Evolutionary conservation across 1,140 invertebrate genomes (phyloP).

Genomic region (Drosophila arawakana): DNA sequence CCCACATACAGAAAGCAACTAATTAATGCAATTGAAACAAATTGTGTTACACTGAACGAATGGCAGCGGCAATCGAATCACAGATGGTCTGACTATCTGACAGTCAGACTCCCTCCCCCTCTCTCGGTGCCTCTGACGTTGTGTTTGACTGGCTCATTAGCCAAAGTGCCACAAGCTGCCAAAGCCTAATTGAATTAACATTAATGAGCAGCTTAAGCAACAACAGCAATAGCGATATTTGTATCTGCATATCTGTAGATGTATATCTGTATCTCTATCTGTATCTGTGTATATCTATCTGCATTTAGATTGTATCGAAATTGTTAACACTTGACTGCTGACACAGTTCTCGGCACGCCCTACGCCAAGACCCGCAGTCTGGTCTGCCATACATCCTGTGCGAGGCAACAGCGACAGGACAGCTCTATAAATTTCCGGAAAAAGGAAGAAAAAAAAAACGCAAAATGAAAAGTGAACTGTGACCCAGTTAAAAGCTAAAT

Average conservation of each 20-base stretch:
- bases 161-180: slow-evolving; percentile 70
- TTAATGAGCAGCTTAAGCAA: slow-evolving; percentile 62
- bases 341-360: slow-evolving; percentile 30
- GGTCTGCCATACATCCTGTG: slow-evolving; percentile 25
- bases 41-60: slow-evolving; percentile 55
- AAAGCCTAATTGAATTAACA: slow-evolving; percentile 72
- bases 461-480: slow-evolving; percentile 26
- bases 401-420: slow-evolving; percentile 4
- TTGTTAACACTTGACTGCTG: slow-evolving; percentile 27
- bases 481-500: slow-evolving; percentile 29
- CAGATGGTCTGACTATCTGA: slow-evolving; percentile 5
- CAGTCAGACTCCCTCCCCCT: not conserved
- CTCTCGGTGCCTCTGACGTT: not conserved
- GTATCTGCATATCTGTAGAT: not conserved
- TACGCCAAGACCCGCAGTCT: slow-evolving; percentile 1
- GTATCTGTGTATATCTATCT: not conserved
- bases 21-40: slow-evolving; percentile 80
- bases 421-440: slow-evolving; percentile 40
- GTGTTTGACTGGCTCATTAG: slow-evolving; percentile 63
- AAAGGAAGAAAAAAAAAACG: slow-evolving; percentile 8
- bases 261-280: slow-evolving; percentile 4
- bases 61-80: slow-evolving; percentile 40
- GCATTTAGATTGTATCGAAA: slow-evolving; percentile 12
- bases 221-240: slow-evolving; percentile 19
- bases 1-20: slow-evolving; percentile 28